A percentile compares a stretch with the other conserved stretches of the same genome.
These are phyloP conservation scores for Ametastegia equiseti DNA, from an alignment of 2,888 invertebrate species.

Conservation along the genomic window DNA sequence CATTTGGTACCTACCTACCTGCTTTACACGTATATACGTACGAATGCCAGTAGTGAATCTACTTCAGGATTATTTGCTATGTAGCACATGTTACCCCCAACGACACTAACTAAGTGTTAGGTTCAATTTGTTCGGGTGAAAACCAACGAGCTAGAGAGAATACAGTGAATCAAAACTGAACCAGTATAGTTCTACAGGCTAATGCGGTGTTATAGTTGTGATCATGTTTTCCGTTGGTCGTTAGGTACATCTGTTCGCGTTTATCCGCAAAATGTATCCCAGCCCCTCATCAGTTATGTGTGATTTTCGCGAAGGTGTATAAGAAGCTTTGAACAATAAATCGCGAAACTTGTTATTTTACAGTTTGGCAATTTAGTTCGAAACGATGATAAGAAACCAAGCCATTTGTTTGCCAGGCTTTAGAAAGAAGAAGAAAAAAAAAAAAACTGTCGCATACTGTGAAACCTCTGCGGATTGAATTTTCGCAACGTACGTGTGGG, in stretches of 20 bases:
- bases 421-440: too few species aligned
- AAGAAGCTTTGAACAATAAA: slow-evolving; percentile 24
- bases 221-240: slow-evolving; percentile 29
- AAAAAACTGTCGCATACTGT: too few species aligned
- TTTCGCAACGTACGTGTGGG: too few species aligned
- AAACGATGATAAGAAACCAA: background rate
- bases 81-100: slow-evolving; percentile 26
- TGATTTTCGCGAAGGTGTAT: background rate
- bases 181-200: background rate
- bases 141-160: background rate
- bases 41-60: background rate
- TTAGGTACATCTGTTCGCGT: slow-evolving; percentile 25
- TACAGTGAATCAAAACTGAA: slow-evolving; percentile 22
- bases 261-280: background rate
- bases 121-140: slow-evolving; percentile 25
- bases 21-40: background rate
- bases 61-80: background rate
- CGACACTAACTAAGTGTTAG: slow-evolving; percentile 23
- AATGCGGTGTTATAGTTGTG: background rate
- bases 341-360: background rate
- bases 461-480: too few species aligned
- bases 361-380: background rate
- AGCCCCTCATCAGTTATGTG: background rate
- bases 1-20: background rate
- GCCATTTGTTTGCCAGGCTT: too few species aligned